phyloP scores from a whole-genome alignment of 1,140 invertebrate species.

The Diploscapter pachys region DNA sequence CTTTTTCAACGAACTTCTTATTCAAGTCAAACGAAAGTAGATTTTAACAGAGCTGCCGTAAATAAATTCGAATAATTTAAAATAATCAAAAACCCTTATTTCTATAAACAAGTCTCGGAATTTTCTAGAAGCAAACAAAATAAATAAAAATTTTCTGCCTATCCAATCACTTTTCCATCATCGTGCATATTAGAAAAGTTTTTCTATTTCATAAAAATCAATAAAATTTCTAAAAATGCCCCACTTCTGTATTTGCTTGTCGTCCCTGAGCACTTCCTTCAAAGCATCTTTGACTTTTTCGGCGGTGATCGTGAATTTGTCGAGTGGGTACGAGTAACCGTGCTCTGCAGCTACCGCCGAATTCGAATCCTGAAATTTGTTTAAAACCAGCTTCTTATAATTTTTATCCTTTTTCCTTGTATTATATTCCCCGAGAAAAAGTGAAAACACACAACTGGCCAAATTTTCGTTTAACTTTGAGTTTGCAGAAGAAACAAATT shows the following conservation, averaged over 20 bases:
- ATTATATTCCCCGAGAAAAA: not conserved
- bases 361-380: constrained; percentile 31
- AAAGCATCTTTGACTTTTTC: constrained; percentile 32
- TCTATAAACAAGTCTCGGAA: no score
- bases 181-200: not conserved
- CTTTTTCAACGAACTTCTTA: no score
- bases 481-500: constrained; percentile 48
- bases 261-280: constrained; percentile 9
- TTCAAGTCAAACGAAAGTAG: no score
- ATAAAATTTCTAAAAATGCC: not conserved
- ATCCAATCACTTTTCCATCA: no score
- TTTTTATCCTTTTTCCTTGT: not conserved
- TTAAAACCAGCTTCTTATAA: no score
- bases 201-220: not conserved
- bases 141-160: no score
- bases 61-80: no score
- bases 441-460: constrained; percentile 53
- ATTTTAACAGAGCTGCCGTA: no score
- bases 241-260: not conserved
- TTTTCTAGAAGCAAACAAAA: no score
- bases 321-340: constrained; percentile 28
- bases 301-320: constrained; percentile 40
- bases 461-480: constrained; percentile 61
- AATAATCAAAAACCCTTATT: no score
- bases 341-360: constrained; percentile 30